Evolutionary conservation across 2,113 vertebrate species (phyloP).

Genomic region (Macquaria australasica): DNA sequence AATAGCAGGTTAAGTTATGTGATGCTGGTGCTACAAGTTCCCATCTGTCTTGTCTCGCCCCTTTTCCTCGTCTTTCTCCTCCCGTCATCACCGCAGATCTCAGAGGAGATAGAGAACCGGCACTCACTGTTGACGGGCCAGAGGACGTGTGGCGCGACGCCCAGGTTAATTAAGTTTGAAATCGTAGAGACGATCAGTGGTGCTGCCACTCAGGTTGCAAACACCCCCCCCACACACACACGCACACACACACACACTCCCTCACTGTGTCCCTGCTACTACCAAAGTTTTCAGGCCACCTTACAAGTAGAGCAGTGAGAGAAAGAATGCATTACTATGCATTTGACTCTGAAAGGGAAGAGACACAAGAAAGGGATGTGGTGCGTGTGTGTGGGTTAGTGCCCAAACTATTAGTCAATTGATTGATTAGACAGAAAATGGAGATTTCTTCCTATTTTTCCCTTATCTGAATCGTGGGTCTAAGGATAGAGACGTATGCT

Average conservation of each 20-base stretch:
- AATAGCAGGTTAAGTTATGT: conserved; percentile 14
- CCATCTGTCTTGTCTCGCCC: conserved; percentile 42
- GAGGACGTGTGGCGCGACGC: conserved; percentile 60
- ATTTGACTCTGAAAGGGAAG: background rate
- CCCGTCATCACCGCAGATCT: conserved; percentile 58
- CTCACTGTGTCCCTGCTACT: conserved; percentile 26
- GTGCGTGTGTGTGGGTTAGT: background rate
- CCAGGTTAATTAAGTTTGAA: conserved; percentile 85
- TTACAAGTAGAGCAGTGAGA: conserved; percentile 45
- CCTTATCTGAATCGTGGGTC: background rate
- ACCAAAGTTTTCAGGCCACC: conserved; percentile 35
- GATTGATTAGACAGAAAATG: background rate
- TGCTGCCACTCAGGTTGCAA: conserved; percentile 74
- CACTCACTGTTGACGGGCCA: conserved; percentile 53
- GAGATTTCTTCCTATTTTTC: background rate
- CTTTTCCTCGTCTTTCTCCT: conserved; percentile 16
- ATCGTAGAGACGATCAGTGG: conserved; percentile 80
- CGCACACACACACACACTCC: background rate
- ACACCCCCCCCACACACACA: background rate
- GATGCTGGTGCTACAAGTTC: conserved; percentile 38
- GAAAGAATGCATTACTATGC: conserved; percentile 28
- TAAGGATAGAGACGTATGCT: background rate
- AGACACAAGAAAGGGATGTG: conserved; percentile 4
- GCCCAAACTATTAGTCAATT: background rate
- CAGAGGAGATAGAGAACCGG: conserved; percentile 58